Percentiles rank a stretch among this genome's conserved stretches.
phyloP scores from a whole-genome alignment of 1,140 invertebrate species.

The Akabosia matsudoensis region DNA sequence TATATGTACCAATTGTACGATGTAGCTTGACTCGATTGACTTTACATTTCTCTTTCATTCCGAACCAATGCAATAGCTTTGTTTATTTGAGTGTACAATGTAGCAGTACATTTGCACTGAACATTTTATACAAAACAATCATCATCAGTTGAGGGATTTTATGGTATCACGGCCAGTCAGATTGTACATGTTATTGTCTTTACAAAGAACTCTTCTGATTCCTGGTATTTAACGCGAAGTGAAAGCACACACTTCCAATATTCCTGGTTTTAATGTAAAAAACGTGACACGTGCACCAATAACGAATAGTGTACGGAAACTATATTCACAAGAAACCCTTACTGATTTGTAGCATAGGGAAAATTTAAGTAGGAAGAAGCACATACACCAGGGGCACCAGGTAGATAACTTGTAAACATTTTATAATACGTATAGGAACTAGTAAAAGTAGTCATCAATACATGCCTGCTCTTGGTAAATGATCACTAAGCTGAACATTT shows the following conservation, averaged over 20 bases:
- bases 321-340: background rate
- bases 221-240: background rate
- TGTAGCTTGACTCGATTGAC: too few species aligned
- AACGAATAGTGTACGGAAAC: too few species aligned
- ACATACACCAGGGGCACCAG: too few species aligned
- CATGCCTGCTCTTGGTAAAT: too few species aligned
- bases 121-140: background rate
- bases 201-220: background rate
- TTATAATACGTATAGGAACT: too few species aligned
- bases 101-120: background rate
- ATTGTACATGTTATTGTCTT: background rate
- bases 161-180: conserved; percentile 3
- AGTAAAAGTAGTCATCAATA: too few species aligned
- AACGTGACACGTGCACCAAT: too few species aligned
- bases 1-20: too few species aligned
- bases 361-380: background rate
- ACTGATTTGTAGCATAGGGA: background rate
- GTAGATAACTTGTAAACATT: too few species aligned
- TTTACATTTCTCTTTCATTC: background rate
- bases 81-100: background rate
- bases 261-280: too few species aligned
- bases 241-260: background rate
- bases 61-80: background rate
- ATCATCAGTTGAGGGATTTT: conserved; percentile 19
- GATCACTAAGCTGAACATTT: conserved; percentile 12